Base-by-base conservation (phyloP, 53 echinoderm and acorn worm species). In the Paracentrotus lividus region DNA sequence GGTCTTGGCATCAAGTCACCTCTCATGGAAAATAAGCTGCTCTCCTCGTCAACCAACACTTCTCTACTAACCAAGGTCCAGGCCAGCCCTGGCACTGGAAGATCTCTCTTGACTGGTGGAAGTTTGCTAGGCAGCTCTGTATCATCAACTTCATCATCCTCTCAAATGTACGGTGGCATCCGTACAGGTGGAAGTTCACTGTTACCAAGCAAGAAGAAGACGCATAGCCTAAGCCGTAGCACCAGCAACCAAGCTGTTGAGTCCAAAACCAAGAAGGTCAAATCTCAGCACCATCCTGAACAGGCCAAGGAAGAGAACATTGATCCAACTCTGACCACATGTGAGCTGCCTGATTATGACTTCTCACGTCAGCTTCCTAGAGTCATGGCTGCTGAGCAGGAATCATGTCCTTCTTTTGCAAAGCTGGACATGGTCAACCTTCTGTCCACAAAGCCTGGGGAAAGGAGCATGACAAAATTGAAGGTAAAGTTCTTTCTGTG, bases 301-400 rank as follows among this genome's bases (percentile, higher is more conserved):
- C 54, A 42, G n/a, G 4, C n/a, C 9, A 44, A 40, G 38, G 58
- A 40, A 5, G 92, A 92, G 1, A 33, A 20, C 27, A 8, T 92
- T 36, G 92, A 77, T 34, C 56, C 78, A 40, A 57, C 44, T 26
- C 78, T 92, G 20, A 78, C 92, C 57, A 92, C 92, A 9, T 92
- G 92, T 92, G 81, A 78, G 55, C 81, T 92, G 78, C 92, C 92
- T 21, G 58, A 55, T 32, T 92, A 92, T 58, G 58, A 92, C 81
- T 92, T 92, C 81, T 77, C 92, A 77, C 77, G 92, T 38, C 61
- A 92, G 54, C 91, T 90, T 44, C 91, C 91, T 29, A 51, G 69
- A 12, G 76, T 26, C 4, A 68, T 31, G 53, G 8, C 34, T 15
- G 69, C n/a, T 44, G 56, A 9, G 18, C 59, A 75, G 69, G 72